Evolutionary conservation across 2,888 invertebrate species (phyloP), one percentile per base, ranked within the genome.

Genomic region (Tenthredo distinguenda): DNA sequence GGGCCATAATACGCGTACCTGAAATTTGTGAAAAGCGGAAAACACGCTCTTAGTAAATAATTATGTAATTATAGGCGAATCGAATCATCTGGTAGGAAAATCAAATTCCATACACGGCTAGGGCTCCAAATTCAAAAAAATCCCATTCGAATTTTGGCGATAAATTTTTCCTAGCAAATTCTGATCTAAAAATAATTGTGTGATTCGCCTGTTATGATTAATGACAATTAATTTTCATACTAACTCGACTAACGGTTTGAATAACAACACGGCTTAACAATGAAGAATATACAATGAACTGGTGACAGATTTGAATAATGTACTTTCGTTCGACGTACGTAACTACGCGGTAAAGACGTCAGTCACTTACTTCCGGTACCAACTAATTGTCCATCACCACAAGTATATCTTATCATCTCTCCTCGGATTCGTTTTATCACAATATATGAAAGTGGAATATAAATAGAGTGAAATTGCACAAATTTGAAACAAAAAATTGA

Each of bases 1-100:
- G 55, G 7, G 55, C 55, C 55, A 55, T 55, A n/a, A 55, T 68
- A 26, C 83, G 47, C 15, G 43, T 82, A 18, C 83, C 81, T 81
- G 40, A 40, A 74, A 40, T 74, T 55, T 43, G 5, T 43, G 0
- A 34, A 77, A 77, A 77, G 77, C 71, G 12, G 12, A 58, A 84
- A 47, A 55, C 5, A 71, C 5, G 34, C 26, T 9, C n/a, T 71
- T 9, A 26, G 26, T 26, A 18, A 37, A 71, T 71, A 5, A 34
- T 71, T 18, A 37, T 47, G 26, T 9, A 3, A 76, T 47, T 26
- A 76, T 76, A 26, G 2, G 43, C 18, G 1, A 50, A 26, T 37
- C 2, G 21, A 74, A 9, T 74, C 40, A 9, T 40, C 12, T 40
- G 2, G n/a, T 43, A 1, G 21, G 9, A 9, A 2, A 21, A 21